A percentile compares a stretch with the other conserved stretches of the same genome.
phyloP scores from a whole-genome alignment of 2,797 vertebrate genomes.

The Prunella strophiata region DNA sequence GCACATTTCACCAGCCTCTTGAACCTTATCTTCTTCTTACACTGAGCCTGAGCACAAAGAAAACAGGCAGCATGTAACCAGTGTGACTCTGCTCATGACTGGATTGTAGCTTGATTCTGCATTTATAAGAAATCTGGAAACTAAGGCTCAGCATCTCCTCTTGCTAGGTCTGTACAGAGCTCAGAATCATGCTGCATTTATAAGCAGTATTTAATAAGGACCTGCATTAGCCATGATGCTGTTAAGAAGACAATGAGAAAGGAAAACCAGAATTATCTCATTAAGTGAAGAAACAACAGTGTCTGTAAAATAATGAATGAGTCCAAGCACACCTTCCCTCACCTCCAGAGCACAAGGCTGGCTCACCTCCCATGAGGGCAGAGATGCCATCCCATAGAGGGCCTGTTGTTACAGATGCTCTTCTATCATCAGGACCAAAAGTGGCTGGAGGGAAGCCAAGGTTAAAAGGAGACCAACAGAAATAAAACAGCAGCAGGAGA shows the following conservation, averaged over 20 bases:
- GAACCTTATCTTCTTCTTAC: not conserved
- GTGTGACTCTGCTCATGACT: not conserved
- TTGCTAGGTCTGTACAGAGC: not conserved
- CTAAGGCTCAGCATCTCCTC: not conserved
- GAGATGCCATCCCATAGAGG: not conserved
- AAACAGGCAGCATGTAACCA: not conserved
- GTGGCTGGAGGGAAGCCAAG: conserved; percentile 33
- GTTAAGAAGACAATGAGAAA: not conserved
- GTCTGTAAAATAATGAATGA: not conserved
- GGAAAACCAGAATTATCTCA: not conserved
- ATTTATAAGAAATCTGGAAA: not conserved
- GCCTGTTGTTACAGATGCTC: not conserved
- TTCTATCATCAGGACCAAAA: not conserved
- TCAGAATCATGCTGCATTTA: not conserved
- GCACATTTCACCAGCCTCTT: not conserved
- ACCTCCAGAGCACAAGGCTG: not conserved
- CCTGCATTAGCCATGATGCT: not conserved
- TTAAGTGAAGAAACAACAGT: not conserved
- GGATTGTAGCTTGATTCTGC: not conserved
- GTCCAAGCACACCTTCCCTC: not conserved
- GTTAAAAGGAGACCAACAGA: conserved; percentile 48
- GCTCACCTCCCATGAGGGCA: not conserved
- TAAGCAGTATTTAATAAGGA: not conserved
- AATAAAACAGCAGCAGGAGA: conserved; percentile 20
- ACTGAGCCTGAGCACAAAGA: not conserved